Evolutionary conservation across 23 tunicate genomes (phyloP).

Genomic region (Styela clava): DNA sequence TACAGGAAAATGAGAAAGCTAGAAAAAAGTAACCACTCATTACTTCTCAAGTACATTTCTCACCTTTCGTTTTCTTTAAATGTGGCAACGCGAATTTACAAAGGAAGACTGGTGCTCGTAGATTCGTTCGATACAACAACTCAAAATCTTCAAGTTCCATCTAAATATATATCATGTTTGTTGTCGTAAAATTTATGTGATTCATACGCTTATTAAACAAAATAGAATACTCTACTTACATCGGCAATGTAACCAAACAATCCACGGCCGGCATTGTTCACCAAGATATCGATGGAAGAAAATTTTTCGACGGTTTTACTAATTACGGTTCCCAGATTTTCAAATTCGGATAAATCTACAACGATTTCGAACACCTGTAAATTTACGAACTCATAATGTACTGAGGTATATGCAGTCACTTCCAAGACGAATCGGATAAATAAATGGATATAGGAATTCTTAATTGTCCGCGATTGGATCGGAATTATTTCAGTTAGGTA

Average conservation of each 20-base stretch:
- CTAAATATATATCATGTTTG: background rate
- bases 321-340: background rate
- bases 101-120: background rate
- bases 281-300: background rate
- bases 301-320: background rate
- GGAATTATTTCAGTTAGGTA: no score
- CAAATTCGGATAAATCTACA: background rate
- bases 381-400: no score
- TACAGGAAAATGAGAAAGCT: no score
- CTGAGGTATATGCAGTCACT: no score
- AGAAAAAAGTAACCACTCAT: no score
- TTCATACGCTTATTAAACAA: no score
- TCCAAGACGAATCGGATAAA: no score
- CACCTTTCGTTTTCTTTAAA: background rate
- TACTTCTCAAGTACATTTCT: no score
- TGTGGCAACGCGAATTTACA: background rate
- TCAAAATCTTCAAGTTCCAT: background rate
- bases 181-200: no score
- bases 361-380: background rate
- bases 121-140: background rate
- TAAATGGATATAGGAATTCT: no score
- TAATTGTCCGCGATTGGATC: no score
- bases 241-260: background rate
- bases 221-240: no score
- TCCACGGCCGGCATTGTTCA: background rate